Evolutionary conservation across 2,888 invertebrate genomes (phyloP), one percentile per base, ranked within the genome.

Genomic region (Harpagoxenus sublaevis): DNA sequence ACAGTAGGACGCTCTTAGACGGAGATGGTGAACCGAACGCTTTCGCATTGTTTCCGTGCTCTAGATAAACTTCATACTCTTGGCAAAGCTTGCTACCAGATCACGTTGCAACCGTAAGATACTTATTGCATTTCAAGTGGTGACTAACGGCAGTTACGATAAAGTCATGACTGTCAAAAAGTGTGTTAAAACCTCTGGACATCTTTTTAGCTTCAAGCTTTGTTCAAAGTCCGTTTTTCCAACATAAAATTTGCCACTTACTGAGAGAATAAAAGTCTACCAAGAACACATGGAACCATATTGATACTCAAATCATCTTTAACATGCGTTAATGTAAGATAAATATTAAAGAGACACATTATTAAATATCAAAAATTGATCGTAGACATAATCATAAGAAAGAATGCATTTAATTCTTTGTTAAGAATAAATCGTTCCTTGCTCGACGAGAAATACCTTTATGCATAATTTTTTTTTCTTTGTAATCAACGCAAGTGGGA

Each of bases 11-110:
- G 48, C 23, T 60, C 45, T 48, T 39, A 23, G 15, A 55, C 15
- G 42, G 23, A 70, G 60, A 73, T 60, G 18, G 23, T 57, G 28
- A 71, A 48, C 48, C 48, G 39, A 60, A 71, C n/a, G 45, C 9
- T 57, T 39, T 63, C 75, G 51, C 71, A 35, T 42, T 45, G 45
- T 71, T 60, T 60, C 45, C 57, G 12, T 48, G 73, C 48, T 81
- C 53, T 23, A 23, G 73, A 81, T 81, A 81, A 81, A 81, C 39
- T 71, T 81, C 45, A 39, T 28, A 12, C 39, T 79, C 48, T 73
- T 60, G 79, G 45, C 57, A 48, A 60, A 73, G 48, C 4, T 31
- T 31, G 15, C 39, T 42, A 57, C 35, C 35, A 35, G 45, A 60
- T 79, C n/a, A 48, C 15, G 23, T 45, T 60, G 48, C 71, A 18